Evolutionary conservation across 2,888 invertebrate genomes (phyloP).

Genomic region (Scaptomyza polygonia): DNA sequence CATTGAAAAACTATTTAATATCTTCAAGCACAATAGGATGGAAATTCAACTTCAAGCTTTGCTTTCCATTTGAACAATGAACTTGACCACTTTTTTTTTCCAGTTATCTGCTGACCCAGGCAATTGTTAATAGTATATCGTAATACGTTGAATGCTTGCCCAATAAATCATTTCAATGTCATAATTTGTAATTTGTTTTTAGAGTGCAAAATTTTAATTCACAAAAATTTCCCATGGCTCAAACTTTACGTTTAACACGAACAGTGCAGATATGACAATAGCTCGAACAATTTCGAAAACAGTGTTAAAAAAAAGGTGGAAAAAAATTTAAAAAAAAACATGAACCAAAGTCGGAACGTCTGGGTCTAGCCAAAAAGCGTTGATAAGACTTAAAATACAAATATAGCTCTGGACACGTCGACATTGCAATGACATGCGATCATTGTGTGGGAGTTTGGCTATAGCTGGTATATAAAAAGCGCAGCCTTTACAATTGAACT

Average conservation of each 20-base stretch:
- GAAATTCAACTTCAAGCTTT: neutral
- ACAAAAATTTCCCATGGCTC: slow-evolving; percentile 45
- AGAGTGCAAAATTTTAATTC: slow-evolving; percentile 38
- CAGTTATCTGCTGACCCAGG: slow-evolving; percentile 25
- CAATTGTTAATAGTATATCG: slow-evolving; percentile 11
- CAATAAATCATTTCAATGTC: slow-evolving; percentile 21
- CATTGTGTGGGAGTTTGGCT: slow-evolving; percentile 6
- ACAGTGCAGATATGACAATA: slow-evolving; percentile 30
- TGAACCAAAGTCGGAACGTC: slow-evolving; percentile 20
- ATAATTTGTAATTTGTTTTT: slow-evolving; percentile 18
- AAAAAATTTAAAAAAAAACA: slow-evolving; percentile 9
- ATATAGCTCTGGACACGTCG: slow-evolving; percentile 46
- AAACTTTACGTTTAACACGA: slow-evolving; percentile 39
- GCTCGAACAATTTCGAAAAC: slow-evolving; percentile 30
- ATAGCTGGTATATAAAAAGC: slow-evolving; percentile 49
- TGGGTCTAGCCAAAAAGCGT: slow-evolving; percentile 9
- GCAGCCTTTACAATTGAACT: slow-evolving; percentile 31
- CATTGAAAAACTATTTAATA: neutral
- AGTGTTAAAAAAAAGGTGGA: slow-evolving; percentile 3
- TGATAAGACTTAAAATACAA: slow-evolving; percentile 28
- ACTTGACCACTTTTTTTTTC: neutral
- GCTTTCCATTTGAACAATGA: neutral
- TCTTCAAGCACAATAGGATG: neutral
- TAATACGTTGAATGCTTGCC: slow-evolving; percentile 20
- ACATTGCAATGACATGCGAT: slow-evolving; percentile 48